Evolutionary conservation across 1,140 invertebrate species (phyloP).

Genomic region (Atta texana): DNA sequence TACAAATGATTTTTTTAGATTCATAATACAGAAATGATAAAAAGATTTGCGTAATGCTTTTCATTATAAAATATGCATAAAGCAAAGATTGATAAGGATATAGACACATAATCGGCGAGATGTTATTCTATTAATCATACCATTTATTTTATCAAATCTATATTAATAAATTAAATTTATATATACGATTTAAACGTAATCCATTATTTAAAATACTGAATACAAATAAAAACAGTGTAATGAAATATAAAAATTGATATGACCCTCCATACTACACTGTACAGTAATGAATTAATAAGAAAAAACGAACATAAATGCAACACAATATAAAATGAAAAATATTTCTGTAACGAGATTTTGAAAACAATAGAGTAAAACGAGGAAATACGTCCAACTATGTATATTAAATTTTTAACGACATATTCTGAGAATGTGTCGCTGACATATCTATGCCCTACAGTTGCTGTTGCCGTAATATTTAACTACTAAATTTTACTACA

Average conservation of each 20-base stretch:
- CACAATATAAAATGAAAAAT: not conserved
- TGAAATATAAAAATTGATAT: not conserved
- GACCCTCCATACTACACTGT: not conserved
- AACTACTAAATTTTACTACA: slow-evolving; percentile 35
- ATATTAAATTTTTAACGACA: slow-evolving; percentile 48
- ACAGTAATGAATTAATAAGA: not conserved
- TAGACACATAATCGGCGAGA: not conserved
- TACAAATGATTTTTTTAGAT: slow-evolving; percentile 10
- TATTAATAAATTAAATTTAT: slow-evolving; percentile 1
- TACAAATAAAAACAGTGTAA: not conserved
- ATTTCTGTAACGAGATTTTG: slow-evolving; percentile 14
- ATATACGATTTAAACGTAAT: not conserved
- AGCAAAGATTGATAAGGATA: not conserved
- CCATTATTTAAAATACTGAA: slow-evolving; percentile 11
- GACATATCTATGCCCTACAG: slow-evolving; percentile 35
- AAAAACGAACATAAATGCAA: slow-evolving; percentile 3
- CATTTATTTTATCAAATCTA: not conserved
- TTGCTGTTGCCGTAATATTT: slow-evolving; percentile 39
- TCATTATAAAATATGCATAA: slow-evolving; percentile 1
- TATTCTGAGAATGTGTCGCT: slow-evolving; percentile 40
- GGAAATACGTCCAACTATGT: not conserved
- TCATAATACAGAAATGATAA: not conserved
- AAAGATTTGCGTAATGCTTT: not conserved
- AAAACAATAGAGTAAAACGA: slow-evolving; percentile 39
- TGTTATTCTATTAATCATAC: not conserved